phyloP scores from a whole-genome alignment of 2,888 invertebrate species.

The Spodoptera exigua region DNA sequence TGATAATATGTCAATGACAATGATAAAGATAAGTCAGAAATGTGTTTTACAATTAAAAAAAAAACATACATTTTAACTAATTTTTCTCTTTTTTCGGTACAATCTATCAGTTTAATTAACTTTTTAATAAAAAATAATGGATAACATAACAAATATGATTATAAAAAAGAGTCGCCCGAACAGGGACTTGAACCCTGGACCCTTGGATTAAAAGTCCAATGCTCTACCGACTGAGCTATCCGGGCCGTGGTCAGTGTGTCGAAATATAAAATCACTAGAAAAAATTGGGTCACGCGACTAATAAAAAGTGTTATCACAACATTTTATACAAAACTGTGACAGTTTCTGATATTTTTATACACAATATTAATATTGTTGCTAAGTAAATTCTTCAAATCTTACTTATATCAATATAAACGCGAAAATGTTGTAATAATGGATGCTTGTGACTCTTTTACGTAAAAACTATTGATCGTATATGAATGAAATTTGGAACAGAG shows the following conservation, averaged over 20 bases:
- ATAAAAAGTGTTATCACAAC: slow-evolving; percentile 14
- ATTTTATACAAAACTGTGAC: not conserved
- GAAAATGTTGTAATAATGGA: too few relatives aligned
- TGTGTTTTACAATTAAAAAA: too few relatives aligned
- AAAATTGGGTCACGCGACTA: slow-evolving; percentile 6
- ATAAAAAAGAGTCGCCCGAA: slow-evolving; percentile 85
- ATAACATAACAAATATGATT: slow-evolving; percentile 3
- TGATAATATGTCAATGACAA: too few relatives aligned
- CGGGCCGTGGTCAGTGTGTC: slow-evolving; percentile 76
- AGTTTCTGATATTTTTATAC: not conserved
- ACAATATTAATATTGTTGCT: not conserved
- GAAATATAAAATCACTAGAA: slow-evolving; percentile 23
- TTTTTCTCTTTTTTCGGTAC: too few relatives aligned
- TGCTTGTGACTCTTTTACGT: too few relatives aligned
- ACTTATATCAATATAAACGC: too few relatives aligned
- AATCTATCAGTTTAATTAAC: too few relatives aligned
- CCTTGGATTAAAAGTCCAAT: slow-evolving; percentile 94
- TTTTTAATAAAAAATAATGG: not conserved
- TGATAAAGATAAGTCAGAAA: too few relatives aligned
- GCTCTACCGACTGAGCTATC: slow-evolving; percentile 94
- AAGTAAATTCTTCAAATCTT: too few relatives aligned
- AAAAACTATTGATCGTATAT: too few relatives aligned
- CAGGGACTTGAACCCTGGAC: slow-evolving; percentile 94
- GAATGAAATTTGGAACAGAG: too few relatives aligned
- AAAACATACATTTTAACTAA: too few relatives aligned